Conservation (phyloP, 2,797 vertebrate species). For the Corythornis leucogaster region DNA sequence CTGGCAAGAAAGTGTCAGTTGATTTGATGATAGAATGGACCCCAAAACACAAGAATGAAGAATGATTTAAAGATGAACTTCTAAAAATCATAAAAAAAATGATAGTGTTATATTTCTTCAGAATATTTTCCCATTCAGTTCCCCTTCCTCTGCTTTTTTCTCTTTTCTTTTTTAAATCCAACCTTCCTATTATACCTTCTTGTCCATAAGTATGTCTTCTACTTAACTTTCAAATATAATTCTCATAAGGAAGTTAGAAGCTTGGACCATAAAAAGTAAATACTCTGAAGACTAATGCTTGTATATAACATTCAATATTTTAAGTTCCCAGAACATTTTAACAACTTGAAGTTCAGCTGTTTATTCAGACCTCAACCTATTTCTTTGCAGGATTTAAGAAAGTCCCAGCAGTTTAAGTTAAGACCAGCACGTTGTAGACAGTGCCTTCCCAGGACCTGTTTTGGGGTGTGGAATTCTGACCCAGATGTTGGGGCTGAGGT, state of each 20-base stretch:
- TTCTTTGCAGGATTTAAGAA: background rate
- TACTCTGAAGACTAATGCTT: background rate
- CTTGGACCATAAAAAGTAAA: background rate
- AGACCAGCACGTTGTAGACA: conserved; percentile 44
- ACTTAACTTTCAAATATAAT: background rate
- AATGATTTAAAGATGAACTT: background rate
- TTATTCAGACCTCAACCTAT: conserved; percentile 31
- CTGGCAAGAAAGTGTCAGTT: conserved; percentile 10
- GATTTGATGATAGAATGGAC: background rate
- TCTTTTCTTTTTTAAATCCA: background rate
- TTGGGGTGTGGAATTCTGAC: conserved; percentile 1
- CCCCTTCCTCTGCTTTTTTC: background rate
- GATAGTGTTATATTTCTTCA: background rate
- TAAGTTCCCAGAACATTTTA: background rate
- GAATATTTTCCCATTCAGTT: background rate
- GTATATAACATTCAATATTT: background rate
- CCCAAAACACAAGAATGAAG: background rate
- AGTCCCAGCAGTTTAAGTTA: conserved; percentile 57
- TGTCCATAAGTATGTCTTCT: background rate
- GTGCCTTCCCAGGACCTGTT: background rate
- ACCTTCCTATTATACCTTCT: background rate
- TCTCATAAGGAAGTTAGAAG: background rate
- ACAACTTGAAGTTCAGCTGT: background rate
- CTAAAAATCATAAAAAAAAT: conserved; percentile 38
- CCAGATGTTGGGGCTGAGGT: background rate